Evolutionary conservation across 2,113 vertebrate species (phyloP).

Genomic region (Thunnus maccoyii): DNA sequence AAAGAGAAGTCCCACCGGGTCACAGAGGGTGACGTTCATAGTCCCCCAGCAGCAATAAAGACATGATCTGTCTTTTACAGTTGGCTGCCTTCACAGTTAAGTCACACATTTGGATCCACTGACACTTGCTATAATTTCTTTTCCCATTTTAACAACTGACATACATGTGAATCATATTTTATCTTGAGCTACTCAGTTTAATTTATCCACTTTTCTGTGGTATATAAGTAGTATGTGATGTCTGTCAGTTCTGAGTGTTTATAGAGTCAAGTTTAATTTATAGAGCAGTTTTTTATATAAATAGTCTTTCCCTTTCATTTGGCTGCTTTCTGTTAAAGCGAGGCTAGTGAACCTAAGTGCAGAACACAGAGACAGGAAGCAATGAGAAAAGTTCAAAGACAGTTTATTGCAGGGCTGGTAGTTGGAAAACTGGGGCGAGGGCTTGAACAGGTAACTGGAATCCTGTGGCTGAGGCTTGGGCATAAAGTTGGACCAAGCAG

Average conservation of each 20-base stretch:
- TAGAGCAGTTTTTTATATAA: conserved; percentile 17
- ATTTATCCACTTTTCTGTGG: neutral
- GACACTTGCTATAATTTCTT: neutral
- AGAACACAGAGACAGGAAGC: too few species aligned
- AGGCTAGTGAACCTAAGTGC: too few species aligned
- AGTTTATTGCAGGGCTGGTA: too few species aligned
- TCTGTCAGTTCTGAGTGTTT: neutral
- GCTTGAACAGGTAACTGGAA: too few species aligned
- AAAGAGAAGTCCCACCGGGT: conserved; percentile 33
- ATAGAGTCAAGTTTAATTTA: conserved; percentile 32
- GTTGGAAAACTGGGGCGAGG: too few species aligned
- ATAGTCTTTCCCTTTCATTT: conserved; percentile 30
- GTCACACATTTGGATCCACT: conserved; percentile 3
- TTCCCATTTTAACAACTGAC: neutral
- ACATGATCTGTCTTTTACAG: conserved; percentile 29
- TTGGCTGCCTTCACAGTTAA: conserved; percentile 31
- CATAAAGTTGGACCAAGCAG: too few species aligned
- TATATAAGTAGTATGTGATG: too few species aligned
- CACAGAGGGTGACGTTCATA: conserved; percentile 7
- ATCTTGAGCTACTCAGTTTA: neutral
- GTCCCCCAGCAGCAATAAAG: conserved; percentile 37
- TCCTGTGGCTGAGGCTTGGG: too few species aligned
- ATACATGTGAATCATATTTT: neutral
- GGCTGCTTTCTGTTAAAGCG: neutral
- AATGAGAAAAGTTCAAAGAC: too few species aligned